Evolutionary conservation across 2,797 vertebrate species (phyloP), one percentile per base, ranked within the genome.

Genomic region (Phoeniculus purpureus): DNA sequence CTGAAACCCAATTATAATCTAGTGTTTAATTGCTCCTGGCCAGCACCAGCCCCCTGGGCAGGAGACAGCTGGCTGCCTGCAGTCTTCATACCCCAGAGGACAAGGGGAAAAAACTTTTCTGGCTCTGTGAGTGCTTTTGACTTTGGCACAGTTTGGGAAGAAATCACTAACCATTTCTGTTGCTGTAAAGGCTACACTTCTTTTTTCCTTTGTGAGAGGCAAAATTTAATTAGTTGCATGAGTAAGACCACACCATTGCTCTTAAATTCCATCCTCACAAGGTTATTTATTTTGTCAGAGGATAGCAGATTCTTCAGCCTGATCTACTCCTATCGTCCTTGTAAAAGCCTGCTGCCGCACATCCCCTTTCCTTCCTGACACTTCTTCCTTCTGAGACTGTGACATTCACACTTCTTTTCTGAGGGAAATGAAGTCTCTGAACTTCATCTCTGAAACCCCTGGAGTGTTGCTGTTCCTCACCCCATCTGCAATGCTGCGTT

Each of bases 151-250:
- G 83, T 72, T 81, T 93, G 74, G 74, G 90, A 88, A 91, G 29
- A 83, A 87, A 85, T 89, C 90, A 87, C 52, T 87, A 66, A 80
- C 75, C 8, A 50, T 89, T 93, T 84, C 92, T 83, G 89, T 91
- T 87, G 47, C 68, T 93, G 26, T 71, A 75, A 94, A 78, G 81
- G 25, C 87, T 91, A 76, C 12, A 18, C 9, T 21, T 32, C 43
- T 56, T 45, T 26, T 10, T 4, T 6, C 47, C 4, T 85, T 76
- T 73, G 71, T 4, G 7, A 66, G 65, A 82, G 54, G 68, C 62
- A 94, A 88, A 47, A 31, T 89, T 93, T 96, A 94, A 92, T 93
- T 91, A 95, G 59, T 32, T 65, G n/a, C 47, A 68, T 66, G 78
- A 94, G 31, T 79, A 78, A 92, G 70, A 81, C 17, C 34, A 81